Percentiles rank a stretch among this genome's conserved stretches.
These are phyloP conservation scores for Liolophura sinensis DNA, from an alignment of 1,140 invertebrate genomes.

Conservation along the genomic window DNA sequence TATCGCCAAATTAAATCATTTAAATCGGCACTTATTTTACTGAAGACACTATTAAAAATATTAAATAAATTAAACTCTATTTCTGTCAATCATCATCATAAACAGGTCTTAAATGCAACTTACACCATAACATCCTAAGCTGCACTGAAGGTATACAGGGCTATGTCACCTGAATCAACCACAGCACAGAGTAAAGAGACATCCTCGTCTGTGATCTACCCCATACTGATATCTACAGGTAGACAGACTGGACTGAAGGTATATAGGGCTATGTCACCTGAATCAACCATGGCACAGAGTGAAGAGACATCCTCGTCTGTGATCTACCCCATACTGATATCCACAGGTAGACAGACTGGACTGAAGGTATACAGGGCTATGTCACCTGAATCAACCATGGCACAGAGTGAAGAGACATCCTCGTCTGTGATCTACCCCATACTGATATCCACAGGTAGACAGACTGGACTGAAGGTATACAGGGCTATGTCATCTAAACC, in stretches of 20 bases:
- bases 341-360: conserved; percentile 22
- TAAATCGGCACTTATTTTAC: too few relatives aligned
- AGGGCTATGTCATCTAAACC: too few relatives aligned
- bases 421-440: conserved; percentile 15
- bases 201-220: conserved; percentile 22
- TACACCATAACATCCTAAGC: background rate
- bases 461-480: too few relatives aligned
- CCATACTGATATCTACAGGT: conserved; percentile 22
- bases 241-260: conserved; percentile 31
- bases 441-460: too few relatives aligned
- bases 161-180: conserved; percentile 47
- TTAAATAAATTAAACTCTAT: too few relatives aligned
- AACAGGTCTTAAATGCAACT: too few relatives aligned
- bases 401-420: conserved; percentile 41
- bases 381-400: conserved; percentile 48
- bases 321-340: conserved; percentile 17
- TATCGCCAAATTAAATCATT: too few relatives aligned
- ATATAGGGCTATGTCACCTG: conserved; percentile 49
- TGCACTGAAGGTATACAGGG: conserved; percentile 42
- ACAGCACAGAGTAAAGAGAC: conserved; percentile 47
- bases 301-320: conserved; percentile 34
- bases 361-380: conserved; percentile 47
- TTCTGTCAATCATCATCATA: too few relatives aligned
- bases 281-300: conserved; percentile 47
- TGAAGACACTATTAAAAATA: too few relatives aligned